A percentile compares a stretch with the other conserved stretches of the same genome.
phyloP scores from a whole-genome alignment of 2,113 vertebrate species.

The Tragelaphus strepsiceros region DNA sequence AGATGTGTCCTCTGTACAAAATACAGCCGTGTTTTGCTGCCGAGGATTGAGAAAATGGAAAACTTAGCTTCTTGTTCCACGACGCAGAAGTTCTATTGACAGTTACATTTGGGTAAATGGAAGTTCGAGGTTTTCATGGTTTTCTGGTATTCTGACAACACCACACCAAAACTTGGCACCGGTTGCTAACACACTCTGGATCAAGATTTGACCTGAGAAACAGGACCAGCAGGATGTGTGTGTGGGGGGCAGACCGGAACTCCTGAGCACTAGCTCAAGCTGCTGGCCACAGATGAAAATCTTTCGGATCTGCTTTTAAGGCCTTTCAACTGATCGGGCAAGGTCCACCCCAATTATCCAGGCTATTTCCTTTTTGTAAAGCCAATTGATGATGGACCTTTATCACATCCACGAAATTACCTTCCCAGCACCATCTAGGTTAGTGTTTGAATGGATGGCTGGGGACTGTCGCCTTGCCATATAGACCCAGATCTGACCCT shows the following conservation, averaged over 20 bases:
- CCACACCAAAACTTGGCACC: not conserved
- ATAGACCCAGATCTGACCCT: not conserved
- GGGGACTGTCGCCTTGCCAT: not conserved
- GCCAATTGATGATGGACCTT: not conserved
- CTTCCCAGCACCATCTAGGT: not conserved
- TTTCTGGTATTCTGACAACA: not conserved
- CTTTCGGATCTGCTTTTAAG: not conserved
- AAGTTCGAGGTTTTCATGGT: not conserved
- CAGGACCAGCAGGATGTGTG: not conserved
- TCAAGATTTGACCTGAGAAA: not conserved
- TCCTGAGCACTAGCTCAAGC: not conserved
- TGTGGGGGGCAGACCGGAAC: not conserved
- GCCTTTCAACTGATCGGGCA: not conserved
- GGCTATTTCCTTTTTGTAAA: not conserved
- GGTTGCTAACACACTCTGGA: not conserved
- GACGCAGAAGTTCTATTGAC: not conserved
- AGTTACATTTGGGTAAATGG: too few relatives aligned
- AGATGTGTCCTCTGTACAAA: accelerated
- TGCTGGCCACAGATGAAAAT: not conserved
- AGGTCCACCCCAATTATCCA: not conserved
- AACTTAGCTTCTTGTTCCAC: not conserved
- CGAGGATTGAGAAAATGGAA: not conserved
- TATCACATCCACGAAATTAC: not conserved
- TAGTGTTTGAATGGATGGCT: not conserved
- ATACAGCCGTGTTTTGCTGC: accelerated